Percentiles rank a stretch among this genome's conserved stretches.
Evolutionary conservation across 1,140 invertebrate genomes (phyloP).

Genomic region (Pogonomyrmex barbatus): DNA sequence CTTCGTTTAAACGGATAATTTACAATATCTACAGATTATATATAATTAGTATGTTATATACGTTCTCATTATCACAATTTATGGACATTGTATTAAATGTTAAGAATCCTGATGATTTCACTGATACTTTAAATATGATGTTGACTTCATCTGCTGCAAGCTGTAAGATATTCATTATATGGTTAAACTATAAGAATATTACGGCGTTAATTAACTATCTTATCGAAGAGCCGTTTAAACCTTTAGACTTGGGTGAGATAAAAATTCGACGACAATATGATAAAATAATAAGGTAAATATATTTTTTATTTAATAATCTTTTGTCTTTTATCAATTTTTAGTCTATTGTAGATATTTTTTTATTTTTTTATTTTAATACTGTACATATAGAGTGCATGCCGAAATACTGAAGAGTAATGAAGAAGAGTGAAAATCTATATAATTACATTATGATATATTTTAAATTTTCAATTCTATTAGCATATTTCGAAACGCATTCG

Average conservation of each 20-base stretch:
- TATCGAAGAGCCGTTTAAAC: constrained; percentile 38
- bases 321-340: not conserved
- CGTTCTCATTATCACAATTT: constrained; percentile 18
- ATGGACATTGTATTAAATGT: constrained; percentile 42
- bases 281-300: constrained; percentile 61
- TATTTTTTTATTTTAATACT: not conserved
- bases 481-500: not conserved
- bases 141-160: constrained; percentile 51
- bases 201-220: constrained; percentile 35
- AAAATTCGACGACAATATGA: constrained; percentile 64
- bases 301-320: not conserved
- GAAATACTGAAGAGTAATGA: no score
- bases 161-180: constrained; percentile 60
- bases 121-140: constrained; percentile 70
- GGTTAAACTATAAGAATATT: constrained; percentile 49
- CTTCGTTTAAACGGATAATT: constrained; percentile 7
- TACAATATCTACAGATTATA: constrained; percentile 30
- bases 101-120: constrained; percentile 59
- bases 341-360: not conserved
- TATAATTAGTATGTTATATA: not conserved
- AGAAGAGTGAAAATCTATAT: no score
- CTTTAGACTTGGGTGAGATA: constrained; percentile 48
- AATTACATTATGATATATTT: no score
- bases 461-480: not conserved
- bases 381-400: no score